A percentile compares a stretch with the other conserved stretches of the same genome.
These are phyloP conservation scores for Rhabdophis nuchalis DNA, from an alignment of 2,797 vertebrate genomes.

Conservation along the genomic window DNA sequence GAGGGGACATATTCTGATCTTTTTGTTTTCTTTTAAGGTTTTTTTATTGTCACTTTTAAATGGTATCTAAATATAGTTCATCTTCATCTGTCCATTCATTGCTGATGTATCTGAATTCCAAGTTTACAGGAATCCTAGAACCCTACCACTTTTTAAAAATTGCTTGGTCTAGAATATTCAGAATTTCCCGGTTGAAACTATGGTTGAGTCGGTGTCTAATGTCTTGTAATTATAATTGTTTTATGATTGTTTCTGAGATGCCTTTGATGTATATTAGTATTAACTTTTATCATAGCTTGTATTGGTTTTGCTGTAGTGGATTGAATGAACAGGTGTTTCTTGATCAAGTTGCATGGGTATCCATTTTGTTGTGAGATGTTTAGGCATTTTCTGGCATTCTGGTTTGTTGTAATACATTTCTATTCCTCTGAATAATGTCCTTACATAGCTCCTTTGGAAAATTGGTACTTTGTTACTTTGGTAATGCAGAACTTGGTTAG, in stretches of 20 bases:
- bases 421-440: not conserved
- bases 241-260: not conserved
- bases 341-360: not conserved
- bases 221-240: not conserved
- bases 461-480: not conserved
- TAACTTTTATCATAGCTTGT: not conserved
- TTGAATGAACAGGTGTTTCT: not conserved
- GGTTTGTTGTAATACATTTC: not conserved
- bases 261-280: not conserved
- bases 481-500: not conserved
- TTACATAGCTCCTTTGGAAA: not conserved
- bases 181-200: not conserved
- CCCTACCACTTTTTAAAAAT: not conserved
- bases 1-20: not conserved
- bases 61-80: not conserved
- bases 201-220: not conserved
- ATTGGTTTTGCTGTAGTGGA: not conserved
- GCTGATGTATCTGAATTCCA: not conserved
- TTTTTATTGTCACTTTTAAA: not conserved
- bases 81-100: not conserved
- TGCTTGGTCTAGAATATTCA: not conserved
- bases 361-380: not conserved
- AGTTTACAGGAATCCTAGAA: not conserved
- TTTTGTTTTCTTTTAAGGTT: not conserved
- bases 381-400: not conserved